These are phyloP conservation scores for Larimichthys crocea DNA, from an alignment of 2,113 vertebrate species.

Conservation along the genomic window DNA sequence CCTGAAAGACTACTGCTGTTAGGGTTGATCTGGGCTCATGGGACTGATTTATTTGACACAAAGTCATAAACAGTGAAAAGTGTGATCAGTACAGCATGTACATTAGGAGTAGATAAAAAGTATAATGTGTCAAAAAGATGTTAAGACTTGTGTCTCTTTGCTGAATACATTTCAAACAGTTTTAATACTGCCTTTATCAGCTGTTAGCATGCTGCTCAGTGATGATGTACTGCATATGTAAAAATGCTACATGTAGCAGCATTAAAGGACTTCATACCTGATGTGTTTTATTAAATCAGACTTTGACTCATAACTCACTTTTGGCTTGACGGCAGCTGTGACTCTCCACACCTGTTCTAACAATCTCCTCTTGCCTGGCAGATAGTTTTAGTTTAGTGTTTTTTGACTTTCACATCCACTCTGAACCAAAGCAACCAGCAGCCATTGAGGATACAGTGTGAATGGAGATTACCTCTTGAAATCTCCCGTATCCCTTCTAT, in stretches of 20 bases:
- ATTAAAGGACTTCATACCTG: constrained; percentile 17
- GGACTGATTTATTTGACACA: neutral
- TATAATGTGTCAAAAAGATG: neutral
- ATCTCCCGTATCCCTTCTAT: constrained; percentile 66
- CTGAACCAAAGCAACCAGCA: constrained; percentile 65
- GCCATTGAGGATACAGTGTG: constrained; percentile 54
- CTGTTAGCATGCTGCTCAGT: neutral
- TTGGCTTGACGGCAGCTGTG: constrained; percentile 35
- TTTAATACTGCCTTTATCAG: neutral
- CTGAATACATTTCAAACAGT: too few relatives aligned
- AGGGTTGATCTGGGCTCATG: neutral
- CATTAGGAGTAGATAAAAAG: too few relatives aligned
- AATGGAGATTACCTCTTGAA: constrained; percentile 70
- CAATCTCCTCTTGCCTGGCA: constrained; percentile 49
- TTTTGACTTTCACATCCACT: constrained; percentile 45
- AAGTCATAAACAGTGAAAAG: neutral
- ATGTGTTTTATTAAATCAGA: constrained; percentile 36
- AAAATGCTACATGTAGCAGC: neutral
- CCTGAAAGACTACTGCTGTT: neutral
- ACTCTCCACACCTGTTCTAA: constrained; percentile 62
- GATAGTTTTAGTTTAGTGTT: constrained; percentile 47
- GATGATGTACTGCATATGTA: neutral
- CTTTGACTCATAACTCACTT: constrained; percentile 35
- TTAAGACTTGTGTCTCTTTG: neutral
- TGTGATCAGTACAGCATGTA: too few relatives aligned